Conservation (phyloP, 2,797 vertebrate species). For the Coranthus polyacanthus region DNA sequence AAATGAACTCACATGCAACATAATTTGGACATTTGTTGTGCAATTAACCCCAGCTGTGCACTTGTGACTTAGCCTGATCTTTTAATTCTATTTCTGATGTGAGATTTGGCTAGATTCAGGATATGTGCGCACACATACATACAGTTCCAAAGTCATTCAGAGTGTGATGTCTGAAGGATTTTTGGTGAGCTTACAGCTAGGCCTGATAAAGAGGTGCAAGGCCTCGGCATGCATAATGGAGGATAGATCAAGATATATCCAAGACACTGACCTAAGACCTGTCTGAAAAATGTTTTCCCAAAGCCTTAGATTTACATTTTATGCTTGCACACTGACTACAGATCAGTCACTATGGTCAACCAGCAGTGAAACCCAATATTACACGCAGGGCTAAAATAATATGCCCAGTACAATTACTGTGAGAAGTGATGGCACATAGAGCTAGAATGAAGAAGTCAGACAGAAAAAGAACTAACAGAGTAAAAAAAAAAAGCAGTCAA, state of each 20-base stretch:
- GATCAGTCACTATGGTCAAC: slow-evolving; percentile 56
- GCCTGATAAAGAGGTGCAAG: slow-evolving; percentile 52
- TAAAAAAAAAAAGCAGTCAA: slow-evolving; percentile 29
- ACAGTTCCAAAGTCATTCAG: slow-evolving; percentile 43
- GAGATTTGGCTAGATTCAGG: slow-evolving; percentile 37
- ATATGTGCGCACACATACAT: slow-evolving; percentile 2
- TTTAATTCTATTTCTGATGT: slow-evolving; percentile 54
- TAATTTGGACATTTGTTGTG: slow-evolving; percentile 34
- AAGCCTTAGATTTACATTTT: slow-evolving; percentile 59
- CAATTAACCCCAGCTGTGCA: slow-evolving; percentile 41
- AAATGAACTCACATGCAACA: not conserved
- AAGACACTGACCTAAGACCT: slow-evolving; percentile 52
- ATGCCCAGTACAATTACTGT: slow-evolving; percentile 65
- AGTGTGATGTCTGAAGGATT: slow-evolving; percentile 42
- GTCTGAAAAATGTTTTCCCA: slow-evolving; percentile 40
- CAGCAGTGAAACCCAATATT: slow-evolving; percentile 51
- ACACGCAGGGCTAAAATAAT: slow-evolving; percentile 62
- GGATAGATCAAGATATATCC: slow-evolving; percentile 52
- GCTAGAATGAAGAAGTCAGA: slow-evolving; percentile 59
- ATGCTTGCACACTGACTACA: slow-evolving; percentile 30
- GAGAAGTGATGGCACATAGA: slow-evolving; percentile 56
- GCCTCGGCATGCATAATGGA: slow-evolving; percentile 42
- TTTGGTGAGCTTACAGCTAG: slow-evolving; percentile 27
- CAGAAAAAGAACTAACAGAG: slow-evolving; percentile 58
- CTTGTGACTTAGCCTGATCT: slow-evolving; percentile 42